phyloP scores from a whole-genome alignment of 1,140 invertebrate genomes.

The Dendroctonus ponderosae region DNA sequence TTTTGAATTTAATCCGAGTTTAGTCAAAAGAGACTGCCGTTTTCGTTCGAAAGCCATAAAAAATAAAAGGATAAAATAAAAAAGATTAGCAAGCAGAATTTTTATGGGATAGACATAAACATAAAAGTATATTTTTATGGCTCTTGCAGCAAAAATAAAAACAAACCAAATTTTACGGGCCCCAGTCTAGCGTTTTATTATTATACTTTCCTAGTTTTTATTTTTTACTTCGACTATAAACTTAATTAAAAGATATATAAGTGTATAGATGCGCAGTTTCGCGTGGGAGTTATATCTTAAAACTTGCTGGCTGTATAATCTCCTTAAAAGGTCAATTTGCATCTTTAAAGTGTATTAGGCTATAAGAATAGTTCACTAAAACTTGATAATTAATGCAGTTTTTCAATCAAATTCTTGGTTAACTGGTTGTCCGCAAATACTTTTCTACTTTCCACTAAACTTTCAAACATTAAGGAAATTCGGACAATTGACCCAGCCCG shows the following conservation, averaged over 20 bases:
- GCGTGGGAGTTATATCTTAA: background rate
- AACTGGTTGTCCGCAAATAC: too few relatives aligned
- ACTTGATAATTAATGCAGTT: too few relatives aligned
- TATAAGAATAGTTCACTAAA: too few relatives aligned
- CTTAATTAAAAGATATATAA: conserved; percentile 34
- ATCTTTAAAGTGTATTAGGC: too few relatives aligned
- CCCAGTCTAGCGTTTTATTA: conserved; percentile 37
- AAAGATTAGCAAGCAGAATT: conserved; percentile 38
- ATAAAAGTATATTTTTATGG: conserved; percentile 38
- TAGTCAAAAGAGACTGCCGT: conserved; percentile 1
- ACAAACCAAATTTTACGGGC: conserved; percentile 35
- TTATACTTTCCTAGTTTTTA: conserved; percentile 37
- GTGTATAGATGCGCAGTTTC: conserved; percentile 22
- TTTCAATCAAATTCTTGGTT: too few relatives aligned
- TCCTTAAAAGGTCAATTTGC: too few relatives aligned
- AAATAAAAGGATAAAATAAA: conserved; percentile 35
- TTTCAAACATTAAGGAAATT: too few relatives aligned
- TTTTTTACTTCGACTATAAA: conserved; percentile 32
- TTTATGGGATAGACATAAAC: conserved; percentile 37
- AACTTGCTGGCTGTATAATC: too few relatives aligned
- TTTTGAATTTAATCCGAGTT: too few relatives aligned
- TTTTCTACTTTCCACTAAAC: too few relatives aligned
- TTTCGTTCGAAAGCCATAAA: conserved; percentile 28
- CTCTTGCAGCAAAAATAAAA: conserved; percentile 36
- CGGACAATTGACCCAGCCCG: too few relatives aligned